Base-by-base conservation (phyloP, 2,113 vertebrate genomes). In the Planiliza haematocheilus region DNA sequence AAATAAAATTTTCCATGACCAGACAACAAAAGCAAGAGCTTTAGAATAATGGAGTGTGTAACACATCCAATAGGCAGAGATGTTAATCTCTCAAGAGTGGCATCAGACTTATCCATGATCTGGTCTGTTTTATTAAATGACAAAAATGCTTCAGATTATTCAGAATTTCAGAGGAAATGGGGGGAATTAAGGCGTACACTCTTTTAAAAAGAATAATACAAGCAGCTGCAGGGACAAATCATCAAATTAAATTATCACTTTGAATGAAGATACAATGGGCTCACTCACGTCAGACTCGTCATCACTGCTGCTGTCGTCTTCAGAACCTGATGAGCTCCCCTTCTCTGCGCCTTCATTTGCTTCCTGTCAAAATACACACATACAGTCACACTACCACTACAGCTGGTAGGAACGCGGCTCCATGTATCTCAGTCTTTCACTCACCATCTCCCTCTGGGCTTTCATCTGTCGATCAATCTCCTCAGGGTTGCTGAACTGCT, bases 401-500 rank as follows among this genome's bases (percentile, higher is more conserved):
- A 58, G 2, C 7, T 12, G 2, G 1, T 24, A 8, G 42, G 10
- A 41, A 18, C 7, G 2, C 4, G 16, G 57, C 8, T 8, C 1
- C 1, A 24, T 1, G 0, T 43, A 21, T 56, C 7, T 2, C 8
- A 11, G 1, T 21, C 2, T 13, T 39, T 34, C 10, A 76, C 90
- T 90, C 61, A 94, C 94, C 93, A 74, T 1, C 68, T 94, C 93
- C 61, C 74, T 92, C 82, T 95, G 93, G 1, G 75, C 91, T 62
- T 8, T 91, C 94, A 95, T 95, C 78, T 95, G 94, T 36, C 93
- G 61, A 68, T 95, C 94, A 13, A 95, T 94, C 86, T 95, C 94
- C 50, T 95, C 94, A 0, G 94, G 94, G 69, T 95, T 94, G 85
- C 91, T 95, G 73, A 94, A 95, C 68, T 95, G 93, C 84, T 95